A percentile compares a stretch with the other conserved stretches of the same genome.
These are phyloP conservation scores for Sminthurides aquaticus DNA, from an alignment of 2,888 invertebrate species.

Conservation along the genomic window DNA sequence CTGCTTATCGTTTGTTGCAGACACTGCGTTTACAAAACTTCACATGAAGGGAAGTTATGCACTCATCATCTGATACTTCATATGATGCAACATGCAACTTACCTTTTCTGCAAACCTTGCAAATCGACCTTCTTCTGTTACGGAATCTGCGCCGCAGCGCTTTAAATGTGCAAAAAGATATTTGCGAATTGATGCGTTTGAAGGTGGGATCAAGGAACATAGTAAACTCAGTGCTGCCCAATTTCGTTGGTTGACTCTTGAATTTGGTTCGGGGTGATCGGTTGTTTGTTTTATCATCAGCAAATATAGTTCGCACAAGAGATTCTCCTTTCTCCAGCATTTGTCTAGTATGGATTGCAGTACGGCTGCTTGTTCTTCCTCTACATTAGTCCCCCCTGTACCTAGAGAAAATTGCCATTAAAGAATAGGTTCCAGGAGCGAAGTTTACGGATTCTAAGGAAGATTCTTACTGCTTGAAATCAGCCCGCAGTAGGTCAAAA, in stretches of 20 bases:
- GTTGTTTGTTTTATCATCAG: slow-evolving; percentile 91
- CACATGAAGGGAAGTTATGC: too few species aligned
- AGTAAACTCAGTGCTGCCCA: slow-evolving; percentile 81
- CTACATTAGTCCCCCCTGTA: slow-evolving; percentile 34
- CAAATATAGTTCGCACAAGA: slow-evolving; percentile 57
- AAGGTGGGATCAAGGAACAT: slow-evolving; percentile 77
- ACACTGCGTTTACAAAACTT: slow-evolving; percentile 51
- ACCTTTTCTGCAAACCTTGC: slow-evolving; percentile 85
- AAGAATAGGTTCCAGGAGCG: too few species aligned
- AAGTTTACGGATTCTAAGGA: too few species aligned
- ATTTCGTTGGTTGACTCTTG: slow-evolving; percentile 76
- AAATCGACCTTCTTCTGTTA: slow-evolving; percentile 89
- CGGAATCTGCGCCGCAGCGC: slow-evolving; percentile 75
- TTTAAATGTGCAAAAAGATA: slow-evolving; percentile 83
- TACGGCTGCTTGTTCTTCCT: slow-evolving; percentile 46
- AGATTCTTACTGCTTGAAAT: too few species aligned
- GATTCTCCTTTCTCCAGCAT: slow-evolving; percentile 73
- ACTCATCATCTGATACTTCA: too few species aligned
- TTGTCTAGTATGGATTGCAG: slow-evolving; percentile 84
- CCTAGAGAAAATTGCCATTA: too few species aligned
- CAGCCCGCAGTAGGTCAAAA: slow-evolving; percentile 81
- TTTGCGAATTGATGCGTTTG: slow-evolving; percentile 67
- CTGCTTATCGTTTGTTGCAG: slow-evolving; percentile 60
- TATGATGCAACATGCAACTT: too few species aligned
- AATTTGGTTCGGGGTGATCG: slow-evolving; percentile 81